Evolutionary conservation across 2,888 invertebrate species (phyloP), one percentile per base, ranked within the genome.

Genomic region (Smittia sp.): DNA sequence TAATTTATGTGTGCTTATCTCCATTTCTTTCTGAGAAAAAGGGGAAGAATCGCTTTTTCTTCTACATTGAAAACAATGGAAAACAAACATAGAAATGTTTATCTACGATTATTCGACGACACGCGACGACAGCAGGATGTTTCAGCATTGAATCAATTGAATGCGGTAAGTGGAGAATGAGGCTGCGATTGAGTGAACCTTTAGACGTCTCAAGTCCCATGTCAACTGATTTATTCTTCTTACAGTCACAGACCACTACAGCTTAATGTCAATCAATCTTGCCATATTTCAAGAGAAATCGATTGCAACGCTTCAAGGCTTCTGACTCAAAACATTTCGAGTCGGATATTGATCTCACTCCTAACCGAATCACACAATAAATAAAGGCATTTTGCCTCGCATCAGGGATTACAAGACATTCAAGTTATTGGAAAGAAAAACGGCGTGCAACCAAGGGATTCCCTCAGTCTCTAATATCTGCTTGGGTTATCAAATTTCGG

Each of bases 241-340:
- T 46, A 46, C n/a, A 13, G 46, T 46, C 46, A 46, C 46, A 15
- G 46, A 15, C 46, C 15, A 46, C 46, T 3, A 15, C 9, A 13
- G 22, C 58, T 58, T 7, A 58, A 22, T 58, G 58, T 22, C 58
- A 58, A 58, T 58, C 58, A 58, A 58, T 58, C 58, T 58, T 22
- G 7, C 58, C 7, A 22, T 22, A 58, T 58, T 22, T 58, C 58
- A 58, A 22, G 7, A 7, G 58, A 1, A 58, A 58, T 58, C 58
- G 58, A 18, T 58, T 3, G 58, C 4, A 2, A 22, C 58, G 58
- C 58, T 18, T 58, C 9, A 15, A 46, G 46, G 46, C 46, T 11
- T 15, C 4, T 11, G 46, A 6, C n/a, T 46, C 46, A 46, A 58
- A 58, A 15, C 46, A 58, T 58, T 22, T 22, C 2, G 22, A 20